Evolutionary conservation across 2,888 invertebrate species (phyloP), one percentile per base, ranked within the genome.

Genomic region (Ochropleura plecta): DNA sequence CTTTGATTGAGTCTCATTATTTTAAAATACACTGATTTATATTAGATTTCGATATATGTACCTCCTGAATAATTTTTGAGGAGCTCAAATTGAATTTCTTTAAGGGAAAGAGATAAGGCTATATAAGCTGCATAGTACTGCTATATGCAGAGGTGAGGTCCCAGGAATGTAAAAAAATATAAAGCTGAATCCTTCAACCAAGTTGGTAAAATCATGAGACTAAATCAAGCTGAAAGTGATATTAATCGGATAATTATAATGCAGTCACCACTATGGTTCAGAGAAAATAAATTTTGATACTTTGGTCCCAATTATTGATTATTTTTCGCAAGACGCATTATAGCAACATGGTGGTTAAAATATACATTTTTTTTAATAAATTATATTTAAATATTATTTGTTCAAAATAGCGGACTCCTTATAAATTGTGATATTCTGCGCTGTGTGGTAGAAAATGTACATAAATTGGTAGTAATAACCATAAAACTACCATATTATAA

Each of bases 281-380:
- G 76, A 40, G 59, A 68, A 78, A 86, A 77, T 69, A 68, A 87
- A 78, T 86, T 88, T 90, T 83, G 86, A 84, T 89, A 85, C 72
- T 88, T 92, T 93, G 93, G 93, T 93, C 93, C 93, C 93, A 90
- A 92, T 87, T 83, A 78, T 85, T 72, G 71, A 76, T 83, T 64
- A 76, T 84, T 81, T 66, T 76, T 71, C 51, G 64, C 78, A 64
- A 72, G 83, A 85, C 83, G 71, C 83, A 82, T 81, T 78, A 79
- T 75, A 80, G 70, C 53, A 76, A 73, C 30, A 16, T 70, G 65
- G 42, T 69, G n/a, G 64, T 72, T 57, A 75, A 79, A 80, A 77
- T 75, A 75, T 63, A 86, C 60, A 78, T 57, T 64, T 70, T 72
- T 30, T 30, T 30, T 30, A 77, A 79, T 76, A 81, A 83, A 81